Conservation (phyloP, 1,140 invertebrate species). For the Brachionus koreanus region DNA sequence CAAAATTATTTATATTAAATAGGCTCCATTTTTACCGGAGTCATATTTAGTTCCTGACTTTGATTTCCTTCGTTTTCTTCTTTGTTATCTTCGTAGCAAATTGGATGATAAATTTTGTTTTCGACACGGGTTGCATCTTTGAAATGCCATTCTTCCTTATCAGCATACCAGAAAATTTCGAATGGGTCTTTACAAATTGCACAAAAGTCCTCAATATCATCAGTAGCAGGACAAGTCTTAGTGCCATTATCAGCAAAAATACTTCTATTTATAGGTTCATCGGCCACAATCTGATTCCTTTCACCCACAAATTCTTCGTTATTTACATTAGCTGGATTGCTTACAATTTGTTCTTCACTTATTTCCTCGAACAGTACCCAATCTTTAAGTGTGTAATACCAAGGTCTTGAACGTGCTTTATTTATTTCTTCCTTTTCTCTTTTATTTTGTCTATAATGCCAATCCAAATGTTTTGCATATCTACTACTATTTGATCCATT, state of each 20-base stretch:
- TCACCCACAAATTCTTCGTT: background rate
- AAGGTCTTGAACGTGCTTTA: background rate
- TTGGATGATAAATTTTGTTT: constrained; percentile 60
- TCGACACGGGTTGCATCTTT: constrained; percentile 74
- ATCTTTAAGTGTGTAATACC: constrained; percentile 34
- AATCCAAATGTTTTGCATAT: constrained; percentile 41
- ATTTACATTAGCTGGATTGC: background rate
- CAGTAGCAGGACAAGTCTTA: background rate
- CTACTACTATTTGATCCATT: background rate
- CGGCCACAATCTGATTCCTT: background rate
- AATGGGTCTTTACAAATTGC: constrained; percentile 84
- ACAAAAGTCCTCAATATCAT: constrained; percentile 60
- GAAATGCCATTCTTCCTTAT: constrained; percentile 90
- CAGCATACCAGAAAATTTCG: constrained; percentile 88
- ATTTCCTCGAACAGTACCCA: constrained; percentile 42
- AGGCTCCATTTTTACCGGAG: background rate
- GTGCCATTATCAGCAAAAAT: background rate
- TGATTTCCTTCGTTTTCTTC: constrained; percentile 26
- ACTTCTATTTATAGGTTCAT: background rate
- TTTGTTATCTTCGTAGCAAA: constrained; percentile 47
- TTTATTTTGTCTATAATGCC: constrained; percentile 44
- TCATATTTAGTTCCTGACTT: background rate
- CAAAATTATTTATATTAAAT: background rate
- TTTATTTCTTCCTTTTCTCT: constrained; percentile 32
- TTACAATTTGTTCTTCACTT: constrained; percentile 33